Evolutionary conservation across 1,140 invertebrate species (phyloP).

Genomic region (Hylyphantes graminicola): DNA sequence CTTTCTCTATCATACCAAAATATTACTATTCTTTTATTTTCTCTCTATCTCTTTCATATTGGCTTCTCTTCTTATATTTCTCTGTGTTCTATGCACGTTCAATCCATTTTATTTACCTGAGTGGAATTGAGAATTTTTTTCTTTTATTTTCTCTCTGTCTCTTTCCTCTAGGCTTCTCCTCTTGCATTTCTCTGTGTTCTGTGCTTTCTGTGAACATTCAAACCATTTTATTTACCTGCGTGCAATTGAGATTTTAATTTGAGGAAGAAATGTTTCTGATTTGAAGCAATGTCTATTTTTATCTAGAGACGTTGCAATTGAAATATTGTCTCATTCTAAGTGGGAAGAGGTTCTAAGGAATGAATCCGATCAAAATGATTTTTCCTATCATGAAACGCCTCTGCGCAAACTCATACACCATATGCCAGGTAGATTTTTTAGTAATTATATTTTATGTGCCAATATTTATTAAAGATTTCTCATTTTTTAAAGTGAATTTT

Average conservation of each 20-base stretch:
- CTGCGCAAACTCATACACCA: conserved; percentile 71
- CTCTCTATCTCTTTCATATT: no score
- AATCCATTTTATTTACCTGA: no score
- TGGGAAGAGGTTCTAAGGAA: conserved; percentile 69
- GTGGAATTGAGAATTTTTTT: no score
- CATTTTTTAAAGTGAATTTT: background rate
- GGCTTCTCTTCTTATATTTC: no score
- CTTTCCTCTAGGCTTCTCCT: background rate
- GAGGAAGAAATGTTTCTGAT: background rate
- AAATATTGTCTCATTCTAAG: conserved; percentile 67
- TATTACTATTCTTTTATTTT: background rate
- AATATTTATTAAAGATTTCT: background rate
- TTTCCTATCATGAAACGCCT: conserved; percentile 68
- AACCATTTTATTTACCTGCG: conserved; percentile 11
- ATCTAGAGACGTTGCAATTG: conserved; percentile 68
- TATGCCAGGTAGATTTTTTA: conserved; percentile 68
- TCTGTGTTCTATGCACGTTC: no score
- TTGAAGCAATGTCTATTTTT: conserved; percentile 23
- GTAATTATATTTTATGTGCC: background rate
- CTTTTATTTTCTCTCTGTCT: no score
- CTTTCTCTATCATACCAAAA: no score
- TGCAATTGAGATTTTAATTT: background rate
- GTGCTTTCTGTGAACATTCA: conserved; percentile 35
- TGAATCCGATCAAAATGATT: conserved; percentile 65
- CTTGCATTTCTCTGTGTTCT: conserved; percentile 6